Percentiles rank a stretch among this genome's conserved stretches.
Conservation (phyloP, 2,113 vertebrate genomes). For the Perognathus longimembris region DNA sequence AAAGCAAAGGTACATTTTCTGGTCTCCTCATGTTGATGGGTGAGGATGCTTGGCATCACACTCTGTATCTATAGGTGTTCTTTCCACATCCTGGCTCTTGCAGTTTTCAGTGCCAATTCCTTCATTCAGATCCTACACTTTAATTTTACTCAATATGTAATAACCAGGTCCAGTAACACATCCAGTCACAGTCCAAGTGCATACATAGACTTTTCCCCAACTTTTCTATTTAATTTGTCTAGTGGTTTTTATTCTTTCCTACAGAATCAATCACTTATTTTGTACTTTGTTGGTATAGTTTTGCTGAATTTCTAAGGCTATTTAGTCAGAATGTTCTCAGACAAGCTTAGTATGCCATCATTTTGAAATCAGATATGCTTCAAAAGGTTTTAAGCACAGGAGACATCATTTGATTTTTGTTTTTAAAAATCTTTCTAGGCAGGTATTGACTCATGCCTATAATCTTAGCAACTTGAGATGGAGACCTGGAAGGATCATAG, state of each 20-base stretch:
- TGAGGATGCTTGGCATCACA: not conserved
- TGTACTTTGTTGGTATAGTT: not conserved
- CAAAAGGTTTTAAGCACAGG: not conserved
- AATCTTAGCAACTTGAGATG: no score
- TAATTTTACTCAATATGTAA: conserved; percentile 2
- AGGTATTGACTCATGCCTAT: no score
- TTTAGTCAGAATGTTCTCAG: not conserved
- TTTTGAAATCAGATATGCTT: not conserved
- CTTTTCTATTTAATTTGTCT: not conserved
- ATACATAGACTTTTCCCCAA: no score
- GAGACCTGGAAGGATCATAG: no score
- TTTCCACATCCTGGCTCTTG: not conserved
- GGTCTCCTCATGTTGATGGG: not conserved
- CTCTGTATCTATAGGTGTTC: not conserved
- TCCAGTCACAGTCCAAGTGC: not conserved
- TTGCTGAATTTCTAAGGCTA: not conserved
- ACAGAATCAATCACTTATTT: not conserved
- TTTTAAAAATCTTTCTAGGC: not conserved
- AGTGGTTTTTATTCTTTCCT: not conserved
- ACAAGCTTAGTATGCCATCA: not conserved
- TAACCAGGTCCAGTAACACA: not conserved
- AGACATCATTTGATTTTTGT: not conserved
- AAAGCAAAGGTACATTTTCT: not conserved
- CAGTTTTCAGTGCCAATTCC: not conserved
- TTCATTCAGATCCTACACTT: not conserved